phyloP scores from a whole-genome alignment of 2,797 vertebrate genomes.

The Clamator glandarius region DNA sequence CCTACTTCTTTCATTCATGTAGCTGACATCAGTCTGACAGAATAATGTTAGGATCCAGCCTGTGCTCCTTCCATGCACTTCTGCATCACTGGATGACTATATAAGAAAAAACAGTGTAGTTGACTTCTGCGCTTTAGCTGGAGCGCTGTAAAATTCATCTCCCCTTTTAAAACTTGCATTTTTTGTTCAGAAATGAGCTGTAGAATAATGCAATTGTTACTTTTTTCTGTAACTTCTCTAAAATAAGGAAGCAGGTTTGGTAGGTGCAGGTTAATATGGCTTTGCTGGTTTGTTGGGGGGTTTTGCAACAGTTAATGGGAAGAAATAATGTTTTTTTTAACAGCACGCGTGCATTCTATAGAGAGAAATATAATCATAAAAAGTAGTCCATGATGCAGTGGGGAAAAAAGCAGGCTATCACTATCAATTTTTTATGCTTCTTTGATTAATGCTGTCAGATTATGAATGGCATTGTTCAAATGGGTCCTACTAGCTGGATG shows the following conservation, averaged over 20 bases:
- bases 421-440: neutral
- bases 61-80: neutral
- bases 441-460: constrained; percentile 6
- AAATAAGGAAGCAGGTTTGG: neutral
- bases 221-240: neutral
- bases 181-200: neutral
- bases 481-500: neutral
- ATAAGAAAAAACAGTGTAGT: neutral
- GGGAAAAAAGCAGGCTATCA: neutral
- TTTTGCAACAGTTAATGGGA: neutral
- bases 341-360: neutral
- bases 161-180: neutral
- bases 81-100: neutral
- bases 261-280: neutral
- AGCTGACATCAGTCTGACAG: neutral
- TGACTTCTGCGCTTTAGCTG: neutral
- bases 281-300: neutral
- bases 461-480: neutral
- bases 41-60: neutral
- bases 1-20: neutral
- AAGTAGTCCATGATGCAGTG: neutral
- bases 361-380: neutral
- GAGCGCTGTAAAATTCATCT: neutral
- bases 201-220: neutral
- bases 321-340: neutral